These are phyloP conservation scores for Camarhynchus parvulus DNA, from an alignment of 2,113 vertebrate genomes.

Conservation along the genomic window DNA sequence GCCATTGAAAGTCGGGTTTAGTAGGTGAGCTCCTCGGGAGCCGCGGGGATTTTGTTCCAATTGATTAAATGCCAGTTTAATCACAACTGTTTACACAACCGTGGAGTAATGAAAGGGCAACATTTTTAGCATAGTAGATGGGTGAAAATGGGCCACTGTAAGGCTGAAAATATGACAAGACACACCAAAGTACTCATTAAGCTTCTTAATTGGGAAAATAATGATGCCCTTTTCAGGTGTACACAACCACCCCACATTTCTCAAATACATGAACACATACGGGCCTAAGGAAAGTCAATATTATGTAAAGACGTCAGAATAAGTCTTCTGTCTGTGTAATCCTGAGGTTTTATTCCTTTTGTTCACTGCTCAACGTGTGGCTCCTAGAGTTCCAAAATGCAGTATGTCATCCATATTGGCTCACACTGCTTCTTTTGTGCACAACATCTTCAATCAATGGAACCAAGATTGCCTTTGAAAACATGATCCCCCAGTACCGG, in stretches of 20 bases:
- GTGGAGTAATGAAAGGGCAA: neutral
- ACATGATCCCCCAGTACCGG: neutral
- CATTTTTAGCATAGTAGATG: slow-evolving; percentile 27
- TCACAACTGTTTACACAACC: slow-evolving; percentile 7
- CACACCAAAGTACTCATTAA: neutral
- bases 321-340: neutral
- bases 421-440: neutral
- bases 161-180: slow-evolving; percentile 2
- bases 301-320: neutral
- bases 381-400: neutral
- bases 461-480: neutral
- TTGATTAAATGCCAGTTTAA: slow-evolving; percentile 11
- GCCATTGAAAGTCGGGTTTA: neutral
- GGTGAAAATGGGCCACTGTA: slow-evolving; percentile 2
- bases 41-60: neutral
- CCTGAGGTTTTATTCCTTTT: neutral
- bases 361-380: neutral
- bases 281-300: neutral
- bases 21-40: neutral
- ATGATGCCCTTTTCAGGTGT: neutral
- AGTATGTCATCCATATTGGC: neutral
- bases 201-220: slow-evolving; percentile 22
- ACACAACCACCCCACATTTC: neutral
- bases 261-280: neutral
- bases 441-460: neutral